phyloP scores from a whole-genome alignment of 1,140 invertebrate genomes.

The Scaptodrosophila lebanonensis region DNA sequence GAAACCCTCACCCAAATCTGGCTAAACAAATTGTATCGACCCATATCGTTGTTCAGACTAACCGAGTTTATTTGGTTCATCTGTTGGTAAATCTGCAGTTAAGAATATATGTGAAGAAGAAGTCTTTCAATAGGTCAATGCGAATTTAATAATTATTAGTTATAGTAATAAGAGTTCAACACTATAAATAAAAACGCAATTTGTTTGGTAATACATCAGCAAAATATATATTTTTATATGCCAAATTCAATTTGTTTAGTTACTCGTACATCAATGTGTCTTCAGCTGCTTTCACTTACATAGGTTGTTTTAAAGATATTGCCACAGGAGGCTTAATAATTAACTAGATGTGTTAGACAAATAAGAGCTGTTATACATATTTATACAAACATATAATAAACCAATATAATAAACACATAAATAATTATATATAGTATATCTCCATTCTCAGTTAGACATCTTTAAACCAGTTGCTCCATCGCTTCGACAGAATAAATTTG shows the following conservation, averaged over 20 bases:
- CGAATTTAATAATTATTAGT: no score
- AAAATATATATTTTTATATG: constrained; percentile 45
- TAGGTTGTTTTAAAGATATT: constrained; percentile 37
- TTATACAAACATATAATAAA: constrained; percentile 53
- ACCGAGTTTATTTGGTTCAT: no score
- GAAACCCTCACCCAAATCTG: no score
- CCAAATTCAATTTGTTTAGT: constrained; percentile 54
- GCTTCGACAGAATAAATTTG: background rate
- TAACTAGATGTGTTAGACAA: no score
- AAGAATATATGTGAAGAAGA: no score
- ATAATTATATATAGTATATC: constrained; percentile 5
- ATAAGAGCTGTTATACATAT: no score
- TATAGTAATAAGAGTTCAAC: constrained; percentile 26
- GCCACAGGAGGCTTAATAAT: no score
- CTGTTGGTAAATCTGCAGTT: no score
- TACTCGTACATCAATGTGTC: constrained; percentile 33
- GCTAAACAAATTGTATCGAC: no score
- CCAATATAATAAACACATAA: constrained; percentile 24
- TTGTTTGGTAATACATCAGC: constrained; percentile 43
- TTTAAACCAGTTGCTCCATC: background rate
- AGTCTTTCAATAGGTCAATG: no score
- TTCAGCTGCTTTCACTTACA: constrained; percentile 46
- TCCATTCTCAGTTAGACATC: no score
- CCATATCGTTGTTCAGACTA: no score
- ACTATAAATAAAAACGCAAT: constrained; percentile 27